These are phyloP conservation scores for Babyrousa celebensis DNA, from an alignment of 2,797 vertebrate species.

Conservation along the genomic window DNA sequence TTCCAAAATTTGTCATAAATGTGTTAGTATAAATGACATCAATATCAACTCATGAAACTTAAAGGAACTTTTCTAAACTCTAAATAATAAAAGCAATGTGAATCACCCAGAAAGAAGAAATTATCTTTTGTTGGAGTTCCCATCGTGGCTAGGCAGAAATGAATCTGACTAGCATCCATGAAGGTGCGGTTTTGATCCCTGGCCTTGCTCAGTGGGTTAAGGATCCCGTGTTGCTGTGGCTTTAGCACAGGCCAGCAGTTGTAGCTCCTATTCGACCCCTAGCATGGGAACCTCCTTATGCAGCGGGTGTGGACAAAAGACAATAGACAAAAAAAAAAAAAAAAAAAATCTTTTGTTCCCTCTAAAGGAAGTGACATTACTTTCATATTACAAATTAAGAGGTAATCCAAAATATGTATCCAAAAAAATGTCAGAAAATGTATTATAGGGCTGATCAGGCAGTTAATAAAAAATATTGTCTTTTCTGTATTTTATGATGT, in stretches of 20 bases:
- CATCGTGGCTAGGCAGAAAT: no score
- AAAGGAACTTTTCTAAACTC: neutral
- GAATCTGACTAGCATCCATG: no score
- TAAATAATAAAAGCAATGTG: neutral
- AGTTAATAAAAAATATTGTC: neutral
- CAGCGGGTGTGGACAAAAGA: no score
- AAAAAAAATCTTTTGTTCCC: neutral
- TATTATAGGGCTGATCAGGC: neutral
- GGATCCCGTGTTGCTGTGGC: no score
- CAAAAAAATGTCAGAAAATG: neutral
- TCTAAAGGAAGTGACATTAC: neutral
- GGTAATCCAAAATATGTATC: neutral
- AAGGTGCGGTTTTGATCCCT: no score
- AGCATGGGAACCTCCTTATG: no score
- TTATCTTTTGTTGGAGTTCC: neutral
- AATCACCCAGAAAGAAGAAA: conserved; percentile 12
- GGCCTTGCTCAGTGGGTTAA: no score
- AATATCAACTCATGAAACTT: neutral
- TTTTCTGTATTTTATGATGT: neutral
- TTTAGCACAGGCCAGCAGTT: no score
- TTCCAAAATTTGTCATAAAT: neutral
- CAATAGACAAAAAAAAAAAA: no score
- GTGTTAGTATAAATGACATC: conserved; percentile 29
- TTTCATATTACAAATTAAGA: conserved; percentile 23
- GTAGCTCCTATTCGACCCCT: no score